phyloP scores from a whole-genome alignment of 2,113 vertebrate genomes.

The Pongo pygmaeus region DNA sequence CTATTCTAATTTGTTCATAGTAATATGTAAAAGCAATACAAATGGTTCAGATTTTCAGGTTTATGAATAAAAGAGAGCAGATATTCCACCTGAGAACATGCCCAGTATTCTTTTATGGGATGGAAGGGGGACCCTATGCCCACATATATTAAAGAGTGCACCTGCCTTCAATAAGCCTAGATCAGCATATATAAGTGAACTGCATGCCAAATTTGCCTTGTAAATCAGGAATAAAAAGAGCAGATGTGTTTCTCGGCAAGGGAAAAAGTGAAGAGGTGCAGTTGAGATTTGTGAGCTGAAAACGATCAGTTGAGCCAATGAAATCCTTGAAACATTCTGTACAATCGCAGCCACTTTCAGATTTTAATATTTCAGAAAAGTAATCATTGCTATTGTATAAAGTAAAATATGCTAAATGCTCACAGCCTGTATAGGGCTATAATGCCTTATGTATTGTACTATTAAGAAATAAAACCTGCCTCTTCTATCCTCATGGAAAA shows the following conservation, averaged over 20 bases:
- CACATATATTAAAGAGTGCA: conserved; percentile 82
- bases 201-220: conserved; percentile 81
- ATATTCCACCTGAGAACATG: conserved; percentile 79
- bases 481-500: not conserved
- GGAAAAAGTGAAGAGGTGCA: conserved; percentile 64
- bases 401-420: not conserved
- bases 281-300: conserved; percentile 71
- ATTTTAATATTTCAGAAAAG: conserved; percentile 16
- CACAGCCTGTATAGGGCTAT: not conserved
- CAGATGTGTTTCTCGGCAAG: conserved; percentile 71
- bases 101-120: conserved; percentile 82
- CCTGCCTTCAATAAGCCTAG: conserved; percentile 85
- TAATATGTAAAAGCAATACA: conserved; percentile 68
- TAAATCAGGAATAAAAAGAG: conserved; percentile 81
- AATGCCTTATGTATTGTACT: not conserved
- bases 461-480: not conserved
- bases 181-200: conserved; percentile 77
- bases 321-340: conserved; percentile 42
- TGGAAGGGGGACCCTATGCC: conserved; percentile 81
- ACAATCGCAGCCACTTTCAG: not conserved
- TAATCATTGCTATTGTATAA: not conserved
- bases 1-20: conserved; percentile 63
- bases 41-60: conserved; percentile 74
- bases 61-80: conserved; percentile 74
- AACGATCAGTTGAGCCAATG: conserved; percentile 43